Base-by-base conservation (phyloP, 2,888 invertebrate genomes). In the Lasioglossum morio region DNA sequence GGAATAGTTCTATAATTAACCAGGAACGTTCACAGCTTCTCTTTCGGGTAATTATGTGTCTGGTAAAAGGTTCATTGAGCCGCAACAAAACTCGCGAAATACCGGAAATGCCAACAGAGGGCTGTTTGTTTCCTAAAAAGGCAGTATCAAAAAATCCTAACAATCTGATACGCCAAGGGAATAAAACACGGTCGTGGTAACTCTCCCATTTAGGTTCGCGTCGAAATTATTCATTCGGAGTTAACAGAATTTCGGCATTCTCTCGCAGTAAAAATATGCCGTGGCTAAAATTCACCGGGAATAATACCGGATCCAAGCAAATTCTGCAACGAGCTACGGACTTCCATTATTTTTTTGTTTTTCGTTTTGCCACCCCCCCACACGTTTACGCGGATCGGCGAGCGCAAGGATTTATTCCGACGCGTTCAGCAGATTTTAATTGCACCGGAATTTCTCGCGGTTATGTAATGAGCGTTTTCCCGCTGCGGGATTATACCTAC, bases 401-500 rank as follows among this genome's bases (percentile, higher is more conserved):
- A 40, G 10, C 66, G 23, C 5, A 16, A 48, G 40, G 48, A 40
- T 60, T 34, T 4, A 40, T 23, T 37, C 57, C 12, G 19, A 8
- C 40, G 8, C 37, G n/a, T 19, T 60, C 40, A 12, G 57, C 53
- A 8, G 14, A 48, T 83, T 78, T 78, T 63, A 70, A 74, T 60
- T 34, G 60, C 34, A 53, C 53, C 75, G 43, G 48, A 72, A 77
- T 85, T 77, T 85, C 74, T 10, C 76, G 40, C 60, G 72, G 78
- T 90, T 89, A 84, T 78, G 77, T 75, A 89, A 89, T 76, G 60
- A 78, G 69, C 14, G 81, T 66, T 82, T 66, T 40, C 46, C 53
- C 53, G 72, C 30, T 43, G 80, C 69, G n/a, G 37, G 77, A 80
- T 76, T 53, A 53, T 10, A 23, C 2, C 8, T 77, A 48, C 85